Evolutionary conservation across 2,113 vertebrate genomes (phyloP).

Genomic region (Emydura subglobosa): DNA sequence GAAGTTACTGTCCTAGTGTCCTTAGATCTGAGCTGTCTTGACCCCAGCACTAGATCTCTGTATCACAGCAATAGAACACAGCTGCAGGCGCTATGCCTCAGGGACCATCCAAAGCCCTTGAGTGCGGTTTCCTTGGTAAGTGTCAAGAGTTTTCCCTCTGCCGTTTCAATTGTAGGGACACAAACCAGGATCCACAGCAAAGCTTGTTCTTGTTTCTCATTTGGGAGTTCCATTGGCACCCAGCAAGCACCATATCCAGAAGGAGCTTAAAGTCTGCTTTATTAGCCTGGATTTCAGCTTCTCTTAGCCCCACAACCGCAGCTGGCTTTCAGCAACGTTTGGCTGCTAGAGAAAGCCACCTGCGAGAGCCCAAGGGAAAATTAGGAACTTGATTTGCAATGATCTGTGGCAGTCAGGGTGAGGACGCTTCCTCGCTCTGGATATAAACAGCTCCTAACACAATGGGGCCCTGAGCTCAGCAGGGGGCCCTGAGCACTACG

Average conservation of each 20-base stretch:
- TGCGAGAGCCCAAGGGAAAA: neutral
- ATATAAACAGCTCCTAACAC: neutral
- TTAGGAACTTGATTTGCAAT: neutral
- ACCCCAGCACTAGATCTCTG: neutral
- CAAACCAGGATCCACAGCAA: neutral
- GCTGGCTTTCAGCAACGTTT: neutral
- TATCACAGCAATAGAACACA: neutral
- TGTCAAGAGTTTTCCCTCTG: neutral
- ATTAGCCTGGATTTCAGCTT: neutral
- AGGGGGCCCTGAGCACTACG: neutral
- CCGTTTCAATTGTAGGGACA: neutral
- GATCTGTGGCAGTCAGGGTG: too few species aligned
- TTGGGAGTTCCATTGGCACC: neutral
- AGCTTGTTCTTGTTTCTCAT: neutral
- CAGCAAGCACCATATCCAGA: too few species aligned
- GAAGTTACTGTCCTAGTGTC: neutral
- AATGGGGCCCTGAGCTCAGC: neutral
- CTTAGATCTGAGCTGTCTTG: neutral
- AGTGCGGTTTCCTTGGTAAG: neutral
- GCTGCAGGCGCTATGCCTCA: neutral
- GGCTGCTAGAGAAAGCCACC: neutral
- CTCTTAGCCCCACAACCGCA: neutral
- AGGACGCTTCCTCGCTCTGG: neutral
- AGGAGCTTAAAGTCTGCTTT: too few species aligned
- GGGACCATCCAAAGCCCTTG: neutral